Evolutionary conservation across 2,113 vertebrate species (phyloP).

Genomic region (Terrapene triunguis): DNA sequence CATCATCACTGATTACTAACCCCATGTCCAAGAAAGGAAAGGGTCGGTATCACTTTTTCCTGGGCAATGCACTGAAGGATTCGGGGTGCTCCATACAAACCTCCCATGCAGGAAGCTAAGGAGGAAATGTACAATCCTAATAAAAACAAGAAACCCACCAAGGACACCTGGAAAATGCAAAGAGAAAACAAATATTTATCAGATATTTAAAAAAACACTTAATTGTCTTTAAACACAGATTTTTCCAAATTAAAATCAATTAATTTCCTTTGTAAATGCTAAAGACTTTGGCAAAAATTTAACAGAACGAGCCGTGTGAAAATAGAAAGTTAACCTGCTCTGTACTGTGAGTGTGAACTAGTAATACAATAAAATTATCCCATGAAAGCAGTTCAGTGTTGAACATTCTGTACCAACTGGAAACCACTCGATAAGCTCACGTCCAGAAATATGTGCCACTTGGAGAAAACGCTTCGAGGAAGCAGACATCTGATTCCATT

Average conservation of each 20-base stretch:
- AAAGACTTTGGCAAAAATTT: background rate
- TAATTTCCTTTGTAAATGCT: background rate
- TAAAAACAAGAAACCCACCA: constrained; percentile 97
- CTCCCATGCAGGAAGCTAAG: constrained; percentile 98
- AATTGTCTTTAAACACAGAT: background rate
- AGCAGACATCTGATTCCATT: constrained; percentile 54
- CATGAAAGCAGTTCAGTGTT: constrained; percentile 63
- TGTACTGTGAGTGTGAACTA: constrained; percentile 38
- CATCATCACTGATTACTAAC: constrained; percentile 81
- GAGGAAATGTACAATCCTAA: constrained; percentile 97
- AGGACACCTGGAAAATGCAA: constrained; percentile 89
- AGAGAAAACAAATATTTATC: background rate
- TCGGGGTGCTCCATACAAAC: constrained; percentile 94
- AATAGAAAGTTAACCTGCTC: constrained; percentile 31
- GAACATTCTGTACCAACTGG: constrained; percentile 62
- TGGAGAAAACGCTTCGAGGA: constrained; percentile 38
- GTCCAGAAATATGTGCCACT: constrained; percentile 59
- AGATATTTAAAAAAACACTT: background rate
- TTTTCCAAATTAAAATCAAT: background rate
- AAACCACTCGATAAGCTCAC: constrained; percentile 57
- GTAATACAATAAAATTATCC: constrained; percentile 65
- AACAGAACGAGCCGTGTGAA: constrained; percentile 2
- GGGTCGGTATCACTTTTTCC: constrained; percentile 91
- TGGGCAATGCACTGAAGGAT: constrained; percentile 97
- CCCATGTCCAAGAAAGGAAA: constrained; percentile 88